Conservation (phyloP, 2,113 vertebrate species). For the Equus przewalskii region DNA sequence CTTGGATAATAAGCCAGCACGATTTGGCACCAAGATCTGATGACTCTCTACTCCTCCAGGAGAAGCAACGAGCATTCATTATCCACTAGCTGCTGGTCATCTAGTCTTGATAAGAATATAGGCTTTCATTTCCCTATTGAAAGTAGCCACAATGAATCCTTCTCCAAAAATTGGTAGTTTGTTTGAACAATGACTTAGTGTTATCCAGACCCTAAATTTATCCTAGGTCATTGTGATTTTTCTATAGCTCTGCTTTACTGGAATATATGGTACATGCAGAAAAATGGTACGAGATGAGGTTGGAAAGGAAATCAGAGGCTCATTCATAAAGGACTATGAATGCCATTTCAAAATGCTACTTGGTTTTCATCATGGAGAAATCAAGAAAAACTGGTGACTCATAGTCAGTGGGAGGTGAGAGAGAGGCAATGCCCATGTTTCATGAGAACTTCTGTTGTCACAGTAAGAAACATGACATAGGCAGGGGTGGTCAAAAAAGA, state of each 20-base stretch:
- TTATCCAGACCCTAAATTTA: background rate
- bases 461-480: background rate
- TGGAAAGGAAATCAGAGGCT: background rate
- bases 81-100: background rate
- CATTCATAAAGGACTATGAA: background rate
- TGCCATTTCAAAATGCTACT: background rate
- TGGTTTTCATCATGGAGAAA: background rate
- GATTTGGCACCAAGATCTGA: background rate
- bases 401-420: conserved; percentile 5
- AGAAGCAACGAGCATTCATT: background rate
- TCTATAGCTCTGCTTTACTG: background rate
- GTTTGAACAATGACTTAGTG: background rate
- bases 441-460: background rate
- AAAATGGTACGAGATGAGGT: background rate
- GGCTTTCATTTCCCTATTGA: background rate
- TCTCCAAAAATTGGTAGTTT: background rate
- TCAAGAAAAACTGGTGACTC: conserved; percentile 45
- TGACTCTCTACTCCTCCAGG: background rate
- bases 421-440: background rate
- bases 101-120: background rate
- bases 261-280: background rate
- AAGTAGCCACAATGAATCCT: background rate
- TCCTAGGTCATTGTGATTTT: background rate
- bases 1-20: too few species aligned
- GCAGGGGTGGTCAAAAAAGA: background rate